Percentiles rank a stretch among this genome's conserved stretches.
These are phyloP conservation scores for Camponotus floridanus DNA, from an alignment of 1,140 invertebrate genomes.

Conservation along the genomic window DNA sequence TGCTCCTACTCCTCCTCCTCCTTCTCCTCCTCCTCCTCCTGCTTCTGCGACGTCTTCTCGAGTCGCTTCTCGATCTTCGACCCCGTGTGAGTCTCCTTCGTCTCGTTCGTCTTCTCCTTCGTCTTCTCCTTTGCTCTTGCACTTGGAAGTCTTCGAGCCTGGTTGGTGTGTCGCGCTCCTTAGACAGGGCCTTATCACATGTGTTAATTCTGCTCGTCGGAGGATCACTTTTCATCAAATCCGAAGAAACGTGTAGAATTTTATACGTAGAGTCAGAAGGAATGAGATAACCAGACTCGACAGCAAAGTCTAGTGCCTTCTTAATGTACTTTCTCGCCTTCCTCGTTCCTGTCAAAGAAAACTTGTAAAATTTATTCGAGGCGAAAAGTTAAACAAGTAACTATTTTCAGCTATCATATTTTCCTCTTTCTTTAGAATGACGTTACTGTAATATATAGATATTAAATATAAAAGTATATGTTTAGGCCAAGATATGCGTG, in stretches of 20 bases:
- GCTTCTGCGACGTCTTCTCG: conserved; percentile 20
- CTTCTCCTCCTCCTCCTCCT: conserved; percentile 41
- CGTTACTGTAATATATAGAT: not conserved
- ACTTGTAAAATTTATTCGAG: not conserved
- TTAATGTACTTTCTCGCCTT: conserved; percentile 75
- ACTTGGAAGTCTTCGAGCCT: conserved; percentile 59
- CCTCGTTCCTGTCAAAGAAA: conserved; percentile 51
- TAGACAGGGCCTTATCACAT: conserved; percentile 13
- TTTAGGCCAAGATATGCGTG: no score
- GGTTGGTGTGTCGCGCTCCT: conserved; percentile 7
- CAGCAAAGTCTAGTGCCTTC: conserved; percentile 75
- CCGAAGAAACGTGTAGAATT: conserved; percentile 76
- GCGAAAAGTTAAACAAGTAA: not conserved
- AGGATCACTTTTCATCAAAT: conserved; percentile 60
- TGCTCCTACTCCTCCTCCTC: not conserved
- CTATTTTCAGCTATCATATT: not conserved
- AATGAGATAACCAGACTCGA: conserved; percentile 76
- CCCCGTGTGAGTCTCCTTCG: not conserved
- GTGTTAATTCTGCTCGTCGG: not conserved
- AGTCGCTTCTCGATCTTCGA: conserved; percentile 29
- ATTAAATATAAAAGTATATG: no score
- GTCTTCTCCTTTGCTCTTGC: conserved; percentile 55
- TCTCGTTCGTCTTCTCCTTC: conserved; percentile 5
- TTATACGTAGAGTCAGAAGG: conserved; percentile 69
- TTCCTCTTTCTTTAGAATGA: not conserved